Percentiles rank a stretch among this genome's conserved stretches.
phyloP scores from a whole-genome alignment of 2,113 vertebrate genomes.

The Laticauda colubrina region DNA sequence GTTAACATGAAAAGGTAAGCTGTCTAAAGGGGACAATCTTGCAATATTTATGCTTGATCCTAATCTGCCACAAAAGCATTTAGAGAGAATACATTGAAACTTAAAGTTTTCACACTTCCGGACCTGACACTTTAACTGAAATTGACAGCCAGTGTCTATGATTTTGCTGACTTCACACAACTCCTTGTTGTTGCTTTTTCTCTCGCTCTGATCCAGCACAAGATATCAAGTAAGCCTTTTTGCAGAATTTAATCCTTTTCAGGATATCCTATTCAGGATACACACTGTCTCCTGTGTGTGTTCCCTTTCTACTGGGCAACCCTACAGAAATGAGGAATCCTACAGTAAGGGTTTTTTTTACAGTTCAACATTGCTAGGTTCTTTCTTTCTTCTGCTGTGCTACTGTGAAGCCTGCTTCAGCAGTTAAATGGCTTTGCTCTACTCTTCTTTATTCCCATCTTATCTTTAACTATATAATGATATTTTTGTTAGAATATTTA shows the following conservation, averaged over 20 bases:
- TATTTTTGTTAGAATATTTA: background rate
- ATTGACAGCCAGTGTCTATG: slow-evolving; percentile 63
- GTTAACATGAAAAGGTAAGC: slow-evolving; percentile 65
- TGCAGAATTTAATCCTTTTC: slow-evolving; percentile 57
- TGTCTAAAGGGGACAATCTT: slow-evolving; percentile 36
- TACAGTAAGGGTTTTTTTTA: slow-evolving; percentile 61
- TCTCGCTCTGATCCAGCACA: background rate
- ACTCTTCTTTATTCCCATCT: slow-evolving; percentile 43
- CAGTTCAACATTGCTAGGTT: background rate
- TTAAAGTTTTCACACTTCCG: slow-evolving; percentile 70
- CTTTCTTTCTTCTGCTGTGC: slow-evolving; percentile 49
- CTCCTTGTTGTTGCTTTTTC: background rate
- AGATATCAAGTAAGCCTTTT: slow-evolving; percentile 61
- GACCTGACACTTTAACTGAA: slow-evolving; percentile 64
- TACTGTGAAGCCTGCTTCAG: slow-evolving; percentile 54
- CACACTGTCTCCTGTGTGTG: background rate
- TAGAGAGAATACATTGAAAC: slow-evolving; percentile 68
- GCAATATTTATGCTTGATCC: slow-evolving; percentile 58
- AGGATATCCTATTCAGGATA: slow-evolving; percentile 1
- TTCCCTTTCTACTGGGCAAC: slow-evolving; percentile 41
- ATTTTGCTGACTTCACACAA: slow-evolving; percentile 19
- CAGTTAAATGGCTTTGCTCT: slow-evolving; percentile 29
- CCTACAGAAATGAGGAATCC: slow-evolving; percentile 61
- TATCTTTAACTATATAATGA: background rate
- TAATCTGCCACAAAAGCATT: slow-evolving; percentile 61